Evolutionary conservation across 2,797 vertebrate species (phyloP), one percentile per base, ranked within the genome.

Genomic region (Schizothorax lantsangensis): DNA sequence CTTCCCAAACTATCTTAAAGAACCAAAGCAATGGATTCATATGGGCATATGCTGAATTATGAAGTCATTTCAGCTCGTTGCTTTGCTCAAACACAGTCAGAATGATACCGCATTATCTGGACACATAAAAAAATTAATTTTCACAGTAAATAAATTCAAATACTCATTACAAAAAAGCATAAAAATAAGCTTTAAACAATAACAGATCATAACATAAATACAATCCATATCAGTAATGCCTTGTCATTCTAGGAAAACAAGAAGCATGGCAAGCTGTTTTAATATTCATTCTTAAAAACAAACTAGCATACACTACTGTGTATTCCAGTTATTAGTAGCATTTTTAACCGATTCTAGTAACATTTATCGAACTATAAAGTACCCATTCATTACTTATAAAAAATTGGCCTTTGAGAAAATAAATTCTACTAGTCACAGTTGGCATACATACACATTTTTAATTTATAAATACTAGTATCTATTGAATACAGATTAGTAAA

Each of bases 211-310:
- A 79, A 19, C n/a, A 21, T 45, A 33, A 38, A 79, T 30, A 30
- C 40, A 64, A 23, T 49, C 1, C 26, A 68, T 47, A 47, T 33
- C 26, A 9, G 62, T 36, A 49, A 81, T 81, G 74, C 62, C 68
- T 49, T 49, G 62, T 81, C 79, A 81, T 81, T 49, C 43, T 9
- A 81, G 30, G 62, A 68, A 47, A 49, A 23, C 10, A 45, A 49
- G 11, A 81, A 81, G 11, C 43, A 68, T 79, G 57, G 78, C 78
- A 80, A 64, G 57, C 78, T 64, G 5, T 80, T 64, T 64, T 45
- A 80, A 64, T 64, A 30, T 45, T 80, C 10, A 79, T 45, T 7
- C 4, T 17, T 45, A 45, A 64, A 79, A 21, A 19, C 8, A 30
- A 79, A 30, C 57, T 7, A 45, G 14, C 15, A 45, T 26, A 14